phyloP scores from a whole-genome alignment of 1,140 invertebrate species.

The Bombus sibiricus region DNA sequence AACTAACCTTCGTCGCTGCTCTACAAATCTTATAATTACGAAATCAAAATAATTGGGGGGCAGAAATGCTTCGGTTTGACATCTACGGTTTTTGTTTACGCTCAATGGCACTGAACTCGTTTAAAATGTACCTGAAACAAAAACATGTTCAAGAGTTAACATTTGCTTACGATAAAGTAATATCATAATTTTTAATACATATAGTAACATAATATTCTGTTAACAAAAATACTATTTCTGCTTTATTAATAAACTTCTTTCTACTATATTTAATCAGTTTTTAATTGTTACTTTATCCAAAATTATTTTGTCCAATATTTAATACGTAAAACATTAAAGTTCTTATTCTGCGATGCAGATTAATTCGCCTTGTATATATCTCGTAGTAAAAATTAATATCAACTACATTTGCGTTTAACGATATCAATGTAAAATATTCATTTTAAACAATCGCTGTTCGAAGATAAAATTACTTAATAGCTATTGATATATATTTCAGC shows the following conservation, averaged over 20 bases:
- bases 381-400: background rate
- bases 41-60: background rate
- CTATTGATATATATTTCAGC: background rate
- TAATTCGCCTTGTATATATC: background rate
- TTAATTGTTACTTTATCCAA: background rate
- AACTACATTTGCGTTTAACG: background rate
- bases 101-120: background rate
- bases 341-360: too few species aligned
- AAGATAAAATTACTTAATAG: background rate
- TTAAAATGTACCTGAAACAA: background rate
- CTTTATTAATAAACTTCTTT: background rate
- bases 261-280: background rate
- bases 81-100: background rate
- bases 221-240: background rate
- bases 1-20: background rate
- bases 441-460: background rate
- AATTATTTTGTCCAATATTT: background rate
- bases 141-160: background rate
- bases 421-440: background rate
- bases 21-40: background rate
- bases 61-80: background rate
- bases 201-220: background rate
- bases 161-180: background rate
- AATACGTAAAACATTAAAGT: background rate
- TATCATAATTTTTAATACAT: background rate